phyloP scores from a whole-genome alignment of 2,888 invertebrate genomes.

The Heliconius hortense region DNA sequence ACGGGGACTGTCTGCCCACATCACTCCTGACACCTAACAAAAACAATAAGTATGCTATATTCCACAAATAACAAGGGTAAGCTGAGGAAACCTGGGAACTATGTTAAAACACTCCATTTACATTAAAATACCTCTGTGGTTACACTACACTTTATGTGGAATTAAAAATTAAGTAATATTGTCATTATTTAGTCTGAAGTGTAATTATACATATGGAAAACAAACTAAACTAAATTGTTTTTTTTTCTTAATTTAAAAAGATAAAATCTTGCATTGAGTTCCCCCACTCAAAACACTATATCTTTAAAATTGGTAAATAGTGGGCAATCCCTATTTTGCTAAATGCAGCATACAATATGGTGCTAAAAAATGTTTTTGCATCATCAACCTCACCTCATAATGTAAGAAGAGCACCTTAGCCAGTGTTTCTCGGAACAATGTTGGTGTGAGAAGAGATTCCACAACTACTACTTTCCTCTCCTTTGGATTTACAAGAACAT shows the following conservation, averaged over 20 bases:
- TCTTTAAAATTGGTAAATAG: background rate
- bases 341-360: background rate
- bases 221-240: too few species aligned
- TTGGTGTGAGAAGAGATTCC: slow-evolving; percentile 94
- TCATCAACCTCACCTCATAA: slow-evolving; percentile 87
- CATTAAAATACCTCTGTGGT: too few species aligned
- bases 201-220: too few species aligned
- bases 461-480: slow-evolving; percentile 95
- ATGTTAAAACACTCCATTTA: too few species aligned
- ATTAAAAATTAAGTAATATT: too few species aligned
- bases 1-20: slow-evolving; percentile 93
- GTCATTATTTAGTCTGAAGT: too few species aligned
- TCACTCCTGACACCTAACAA: slow-evolving; percentile 85
- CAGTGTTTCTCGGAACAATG: slow-evolving; percentile 91
- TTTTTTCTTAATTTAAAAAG: too few species aligned
- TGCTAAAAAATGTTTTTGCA: background rate
- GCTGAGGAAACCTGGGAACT: too few species aligned
- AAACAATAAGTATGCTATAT: background rate
- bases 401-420: slow-evolving; percentile 96
- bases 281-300: background rate
- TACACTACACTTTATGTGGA: too few species aligned
- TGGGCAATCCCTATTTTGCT: background rate
- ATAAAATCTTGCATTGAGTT: background rate
- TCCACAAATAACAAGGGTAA: too few species aligned
- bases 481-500: slow-evolving; percentile 95